Evolutionary conservation across 2,888 invertebrate species (phyloP).

Genomic region (Pachliopta kotzebuea): DNA sequence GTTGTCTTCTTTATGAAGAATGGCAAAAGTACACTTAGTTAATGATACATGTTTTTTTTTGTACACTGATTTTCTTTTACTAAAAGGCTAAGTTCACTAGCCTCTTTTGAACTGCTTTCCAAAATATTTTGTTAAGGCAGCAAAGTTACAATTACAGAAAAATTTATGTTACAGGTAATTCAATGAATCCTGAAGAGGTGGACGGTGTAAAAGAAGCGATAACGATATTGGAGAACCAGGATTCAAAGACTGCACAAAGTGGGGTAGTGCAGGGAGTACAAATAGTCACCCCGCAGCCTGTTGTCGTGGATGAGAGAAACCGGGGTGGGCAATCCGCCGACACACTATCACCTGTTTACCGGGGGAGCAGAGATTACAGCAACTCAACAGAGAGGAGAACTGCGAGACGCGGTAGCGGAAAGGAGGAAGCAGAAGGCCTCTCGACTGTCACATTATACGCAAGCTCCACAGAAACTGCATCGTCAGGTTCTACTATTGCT

Average conservation of each 20-base stretch:
- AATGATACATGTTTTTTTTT: too few species aligned
- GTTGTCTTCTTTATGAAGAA: too few species aligned
- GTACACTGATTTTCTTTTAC: too few species aligned
- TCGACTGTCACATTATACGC: constrained; percentile 55
- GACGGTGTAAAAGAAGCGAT: constrained; percentile 71
- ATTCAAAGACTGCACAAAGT: constrained; percentile 40
- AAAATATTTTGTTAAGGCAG: too few species aligned
- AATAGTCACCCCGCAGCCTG: constrained; percentile 59
- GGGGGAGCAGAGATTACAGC: constrained; percentile 59
- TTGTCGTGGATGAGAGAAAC: constrained; percentile 59
- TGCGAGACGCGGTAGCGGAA: constrained; percentile 38
- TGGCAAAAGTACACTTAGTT: too few species aligned
- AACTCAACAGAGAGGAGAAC: constrained; percentile 41
- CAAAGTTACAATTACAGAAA: neutral
- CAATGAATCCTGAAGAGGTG: constrained; percentile 61
- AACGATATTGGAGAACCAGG: constrained; percentile 65
- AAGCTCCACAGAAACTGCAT: constrained; percentile 8
- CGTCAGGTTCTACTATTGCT: constrained; percentile 32
- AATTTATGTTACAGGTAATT: constrained; percentile 47
- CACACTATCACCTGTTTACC: constrained; percentile 58
- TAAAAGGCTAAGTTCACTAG: too few species aligned
- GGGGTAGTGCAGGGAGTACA: constrained; percentile 45
- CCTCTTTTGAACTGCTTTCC: too few species aligned
- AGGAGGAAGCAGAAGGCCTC: constrained; percentile 42
- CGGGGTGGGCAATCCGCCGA: constrained; percentile 45